Evolutionary conservation across 2,797 vertebrate species (phyloP).

Genomic region (Neostethus bicornis): DNA sequence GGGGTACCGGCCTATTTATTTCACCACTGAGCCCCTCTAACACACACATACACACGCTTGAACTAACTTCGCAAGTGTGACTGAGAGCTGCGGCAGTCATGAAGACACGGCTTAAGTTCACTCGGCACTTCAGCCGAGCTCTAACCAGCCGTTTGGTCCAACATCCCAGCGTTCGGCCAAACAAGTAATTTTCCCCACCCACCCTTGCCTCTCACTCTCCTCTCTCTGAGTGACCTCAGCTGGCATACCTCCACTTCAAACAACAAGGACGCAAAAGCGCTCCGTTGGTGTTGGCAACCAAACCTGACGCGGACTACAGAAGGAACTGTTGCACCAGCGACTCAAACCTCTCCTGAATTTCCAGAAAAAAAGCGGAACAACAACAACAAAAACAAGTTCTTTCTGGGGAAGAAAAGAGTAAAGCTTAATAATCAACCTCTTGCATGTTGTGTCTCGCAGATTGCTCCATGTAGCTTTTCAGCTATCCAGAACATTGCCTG

Average conservation of each 20-base stretch:
- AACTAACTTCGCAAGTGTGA: constrained; percentile 40
- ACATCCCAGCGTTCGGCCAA: constrained; percentile 48
- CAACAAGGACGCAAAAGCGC: constrained; percentile 67
- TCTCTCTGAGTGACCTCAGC: constrained; percentile 66
- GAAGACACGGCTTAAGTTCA: constrained; percentile 39
- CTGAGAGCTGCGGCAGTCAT: constrained; percentile 36
- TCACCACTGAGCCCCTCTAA: constrained; percentile 56
- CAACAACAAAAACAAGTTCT: constrained; percentile 11
- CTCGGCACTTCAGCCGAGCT: constrained; percentile 11
- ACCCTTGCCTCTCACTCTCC: constrained; percentile 27
- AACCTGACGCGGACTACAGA: constrained; percentile 35
- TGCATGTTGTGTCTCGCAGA: constrained; percentile 80
- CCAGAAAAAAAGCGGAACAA: constrained; percentile 12
- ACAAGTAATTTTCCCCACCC: constrained; percentile 41
- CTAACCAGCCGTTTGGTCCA: constrained; percentile 22
- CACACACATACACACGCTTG: constrained; percentile 21
- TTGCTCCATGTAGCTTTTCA: constrained; percentile 86
- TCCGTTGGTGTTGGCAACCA: constrained; percentile 40
- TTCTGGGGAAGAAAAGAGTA: constrained; percentile 17
- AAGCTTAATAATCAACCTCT: constrained; percentile 77
- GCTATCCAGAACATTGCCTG: constrained; percentile 86
- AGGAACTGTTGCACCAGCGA: constrained; percentile 19
- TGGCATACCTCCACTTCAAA: constrained; percentile 67
- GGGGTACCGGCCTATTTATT: constrained; percentile 80
- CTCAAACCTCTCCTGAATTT: constrained; percentile 46